A percentile compares a stretch with the other conserved stretches of the same genome.
Conservation (phyloP, 1,140 invertebrate genomes). For the Epicauta chinensis region DNA sequence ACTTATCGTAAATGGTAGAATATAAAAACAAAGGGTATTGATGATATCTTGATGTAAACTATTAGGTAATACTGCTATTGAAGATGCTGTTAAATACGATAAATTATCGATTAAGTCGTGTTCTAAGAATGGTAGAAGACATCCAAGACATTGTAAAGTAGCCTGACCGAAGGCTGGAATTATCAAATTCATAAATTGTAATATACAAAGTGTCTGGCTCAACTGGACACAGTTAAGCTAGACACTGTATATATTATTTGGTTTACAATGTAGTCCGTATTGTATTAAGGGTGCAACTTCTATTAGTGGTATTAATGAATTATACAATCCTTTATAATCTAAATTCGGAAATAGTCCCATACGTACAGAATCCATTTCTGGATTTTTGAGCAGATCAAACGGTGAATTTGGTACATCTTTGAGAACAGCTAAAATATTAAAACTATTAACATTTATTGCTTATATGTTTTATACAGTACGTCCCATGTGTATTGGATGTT, state of each 20-base stretch:
- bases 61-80: conserved; percentile 84
- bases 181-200: background rate
- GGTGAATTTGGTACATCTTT: conserved; percentile 92
- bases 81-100: conserved; percentile 89
- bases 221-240: too few species aligned
- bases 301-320: conserved; percentile 69
- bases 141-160: conserved; percentile 82
- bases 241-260: too few species aligned
- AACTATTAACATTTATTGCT: too few species aligned
- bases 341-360: conserved; percentile 90
- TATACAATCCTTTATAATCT: conserved; percentile 91
- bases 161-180: conserved; percentile 83
- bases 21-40: conserved; percentile 91
- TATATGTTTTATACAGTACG: background rate
- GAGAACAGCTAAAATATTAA: conserved; percentile 65
- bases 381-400: conserved; percentile 79
- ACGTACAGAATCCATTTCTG: conserved; percentile 75
- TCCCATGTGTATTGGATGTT: background rate
- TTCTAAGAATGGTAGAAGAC: conserved; percentile 92
- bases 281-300: conserved; percentile 81
- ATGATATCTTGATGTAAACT: conserved; percentile 92
- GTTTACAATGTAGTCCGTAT: conserved; percentile 70
- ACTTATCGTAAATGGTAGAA: conserved; percentile 95
- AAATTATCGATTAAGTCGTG: conserved; percentile 93
- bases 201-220: background rate